Evolutionary conservation across 2,113 vertebrate species (phyloP), one percentile per base, ranked within the genome.

Genomic region (Fulmarus glacialis): DNA sequence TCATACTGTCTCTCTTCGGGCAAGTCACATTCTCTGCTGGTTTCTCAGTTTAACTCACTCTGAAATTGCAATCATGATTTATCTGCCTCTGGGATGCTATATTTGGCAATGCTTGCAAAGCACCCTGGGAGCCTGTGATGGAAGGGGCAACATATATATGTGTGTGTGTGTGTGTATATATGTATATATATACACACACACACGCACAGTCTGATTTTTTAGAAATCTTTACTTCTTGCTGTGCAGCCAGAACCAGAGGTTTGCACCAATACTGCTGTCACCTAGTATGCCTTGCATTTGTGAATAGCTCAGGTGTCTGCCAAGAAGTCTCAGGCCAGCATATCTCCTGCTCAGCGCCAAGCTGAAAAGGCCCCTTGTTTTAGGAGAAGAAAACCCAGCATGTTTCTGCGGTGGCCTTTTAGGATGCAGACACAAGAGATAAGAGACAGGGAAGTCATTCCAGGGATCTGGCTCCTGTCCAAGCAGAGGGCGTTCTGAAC

Each of bases 371-470:
- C 68, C n/a, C 30, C 81, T 92, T 96, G 82, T 95, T 89, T 80
- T 34, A 85, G 47, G 32, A 68, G 59, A 87, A 79, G 62, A 88
- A 93, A 95, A 93, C 20, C n/a, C 43, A 94, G 64, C 74, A 77
- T 52, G 81, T 72, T 97, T 92, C 73, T 92, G 52, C 62, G 84
- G 67, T 68, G 48, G 89, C 32, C 56, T 74, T 96, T 95, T 62
- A 91, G 64, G 78, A 81, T 85, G 60, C 79, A 95, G 90, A 93
- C 12, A 4, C 26, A 73, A 93, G 45, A 94, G 82, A 97, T 94
- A 96, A 90, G 82, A 94, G 40, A 82, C n/a, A 80, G 71, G 73
- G 66, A 97, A 97, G 84, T 90, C 48, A 72, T 89, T 96, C 14
- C 34, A 87, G 63, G 80, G 55, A 84, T 78, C 64, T 97, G 97